Evolutionary conservation across 2,888 invertebrate genomes (phyloP).

Genomic region (Stenodera caucasica): DNA sequence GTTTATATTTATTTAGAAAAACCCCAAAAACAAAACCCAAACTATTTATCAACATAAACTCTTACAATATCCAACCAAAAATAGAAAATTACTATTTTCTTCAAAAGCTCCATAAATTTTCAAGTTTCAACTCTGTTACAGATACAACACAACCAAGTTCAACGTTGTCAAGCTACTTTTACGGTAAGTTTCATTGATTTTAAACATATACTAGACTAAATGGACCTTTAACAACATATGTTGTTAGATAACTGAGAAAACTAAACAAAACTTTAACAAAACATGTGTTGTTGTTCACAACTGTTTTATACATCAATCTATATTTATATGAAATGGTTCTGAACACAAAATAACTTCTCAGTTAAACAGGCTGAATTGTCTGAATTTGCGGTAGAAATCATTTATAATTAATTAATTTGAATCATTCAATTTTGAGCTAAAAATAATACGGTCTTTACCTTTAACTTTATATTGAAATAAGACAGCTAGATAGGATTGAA

Average conservation of each 20-base stretch:
- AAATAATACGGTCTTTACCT: slow-evolving; percentile 11
- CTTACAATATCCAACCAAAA: no score
- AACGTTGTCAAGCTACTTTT: slow-evolving; percentile 9
- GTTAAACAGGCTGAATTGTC: no score
- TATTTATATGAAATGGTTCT: neutral
- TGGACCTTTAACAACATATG: slow-evolving; percentile 22
- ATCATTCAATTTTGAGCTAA: slow-evolving; percentile 25
- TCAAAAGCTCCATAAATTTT: neutral
- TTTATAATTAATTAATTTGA: no score
- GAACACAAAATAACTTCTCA: no score
- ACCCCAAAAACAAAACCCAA: no score
- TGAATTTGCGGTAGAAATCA: slow-evolving; percentile 32
- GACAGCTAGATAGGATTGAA: slow-evolving; percentile 23
- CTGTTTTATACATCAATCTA: neutral
- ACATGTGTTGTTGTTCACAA: slow-evolving; percentile 14
- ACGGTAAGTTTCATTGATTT: slow-evolving; percentile 16
- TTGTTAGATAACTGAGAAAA: slow-evolving; percentile 11
- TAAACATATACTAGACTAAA: slow-evolving; percentile 17
- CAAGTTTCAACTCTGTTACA: neutral
- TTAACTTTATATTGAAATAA: slow-evolving; percentile 5
- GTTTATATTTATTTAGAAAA: no score
- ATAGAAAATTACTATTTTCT: neutral
- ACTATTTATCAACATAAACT: no score
- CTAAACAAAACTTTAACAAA: slow-evolving; percentile 16
- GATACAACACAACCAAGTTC: neutral